Evolutionary conservation across 2,888 invertebrate genomes (phyloP), one percentile per base, ranked within the genome.

Genomic region (Caenorhabditis becei): DNA sequence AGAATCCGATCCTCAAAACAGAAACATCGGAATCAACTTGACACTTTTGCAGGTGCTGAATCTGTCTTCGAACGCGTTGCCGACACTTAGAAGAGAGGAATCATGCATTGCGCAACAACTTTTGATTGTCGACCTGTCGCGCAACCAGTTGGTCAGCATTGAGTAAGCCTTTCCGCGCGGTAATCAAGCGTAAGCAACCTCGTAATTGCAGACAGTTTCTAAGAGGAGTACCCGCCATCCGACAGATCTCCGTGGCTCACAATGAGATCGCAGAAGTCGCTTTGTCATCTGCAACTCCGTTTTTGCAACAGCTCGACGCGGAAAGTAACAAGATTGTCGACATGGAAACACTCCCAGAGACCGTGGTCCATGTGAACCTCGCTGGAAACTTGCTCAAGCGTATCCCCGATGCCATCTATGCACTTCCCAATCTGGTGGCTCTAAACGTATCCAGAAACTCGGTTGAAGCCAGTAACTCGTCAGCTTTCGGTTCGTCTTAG

Each of bases 51-150:
- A 89, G 89, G 89, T 89, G 16, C 80, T 89, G 20, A 88, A 89
- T 63, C 77, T 88, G 18, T 88, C 89, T 0, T 59, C 77, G 11
- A 89, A 89, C 59, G 66, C 54, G 8, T 59, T 89, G 24, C 65
- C 80, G 41, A 70, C 80, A 2, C 65, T 86, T 11, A 67, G 74
- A 41, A 41, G 80, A 7, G 83, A 83, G 2, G 53, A 79, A 32
- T 44, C 75, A 16, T 90, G 90, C 69, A 35, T 75, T 28, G 84
- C 89, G 24, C 80, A 78, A 56, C 87, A 89, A 41, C 78, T 90
- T 23, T 81, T 90, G 63, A 88, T 90, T n/a, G 83, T 85, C 26
- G 89, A 90, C 69, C 49, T 90, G 24, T 87, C 88, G 14, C 59
- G 77, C 28, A 90, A 90, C 72, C 67, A 69, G 37, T 74, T 90